Percentiles rank a stretch among this genome's conserved stretches.
phyloP scores from a whole-genome alignment of 2,888 invertebrate species.

The Epinotia bilunana region DNA sequence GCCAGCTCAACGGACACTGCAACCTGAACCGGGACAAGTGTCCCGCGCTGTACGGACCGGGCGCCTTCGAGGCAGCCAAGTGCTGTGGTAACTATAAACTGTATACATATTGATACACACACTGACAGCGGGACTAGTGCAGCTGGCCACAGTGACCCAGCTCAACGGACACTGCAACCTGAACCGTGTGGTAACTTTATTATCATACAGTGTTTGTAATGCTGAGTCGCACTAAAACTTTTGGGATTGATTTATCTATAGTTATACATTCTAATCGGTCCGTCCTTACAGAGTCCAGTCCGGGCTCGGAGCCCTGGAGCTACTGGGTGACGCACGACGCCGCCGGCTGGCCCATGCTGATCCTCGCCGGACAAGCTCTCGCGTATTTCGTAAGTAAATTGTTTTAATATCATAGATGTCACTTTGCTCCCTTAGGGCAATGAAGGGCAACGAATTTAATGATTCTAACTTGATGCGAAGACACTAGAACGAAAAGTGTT shows the following conservation, averaged over 20 bases:
- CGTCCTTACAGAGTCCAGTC: neutral
- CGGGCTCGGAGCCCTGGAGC: slow-evolving; percentile 19
- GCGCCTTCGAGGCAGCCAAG: neutral
- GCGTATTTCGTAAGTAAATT: slow-evolving; percentile 12
- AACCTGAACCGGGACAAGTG: slow-evolving; percentile 52
- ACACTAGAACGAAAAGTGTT: too few relatives aligned
- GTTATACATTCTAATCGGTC: too few relatives aligned
- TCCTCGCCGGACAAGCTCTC: slow-evolving; percentile 4
- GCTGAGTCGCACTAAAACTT: too few relatives aligned
- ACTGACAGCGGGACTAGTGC: too few relatives aligned
- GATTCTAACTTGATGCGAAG: too few relatives aligned
- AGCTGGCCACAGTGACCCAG: neutral
- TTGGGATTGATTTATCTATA: too few relatives aligned
- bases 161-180: neutral
- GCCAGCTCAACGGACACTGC: slow-evolving; percentile 49
- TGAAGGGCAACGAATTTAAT: too few relatives aligned
- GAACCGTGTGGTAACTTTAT: too few relatives aligned
- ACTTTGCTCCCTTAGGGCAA: too few relatives aligned
- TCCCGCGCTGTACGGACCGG: slow-evolving; percentile 46
- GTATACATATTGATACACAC: too few relatives aligned
- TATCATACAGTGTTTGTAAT: too few relatives aligned
- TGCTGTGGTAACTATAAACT: neutral
- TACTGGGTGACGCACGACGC: slow-evolving; percentile 2
- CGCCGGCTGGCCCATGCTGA: slow-evolving; percentile 20
- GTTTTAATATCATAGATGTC: too few relatives aligned